Conservation (phyloP, 2,797 vertebrate genomes). For the Anguilla pacifica region DNA sequence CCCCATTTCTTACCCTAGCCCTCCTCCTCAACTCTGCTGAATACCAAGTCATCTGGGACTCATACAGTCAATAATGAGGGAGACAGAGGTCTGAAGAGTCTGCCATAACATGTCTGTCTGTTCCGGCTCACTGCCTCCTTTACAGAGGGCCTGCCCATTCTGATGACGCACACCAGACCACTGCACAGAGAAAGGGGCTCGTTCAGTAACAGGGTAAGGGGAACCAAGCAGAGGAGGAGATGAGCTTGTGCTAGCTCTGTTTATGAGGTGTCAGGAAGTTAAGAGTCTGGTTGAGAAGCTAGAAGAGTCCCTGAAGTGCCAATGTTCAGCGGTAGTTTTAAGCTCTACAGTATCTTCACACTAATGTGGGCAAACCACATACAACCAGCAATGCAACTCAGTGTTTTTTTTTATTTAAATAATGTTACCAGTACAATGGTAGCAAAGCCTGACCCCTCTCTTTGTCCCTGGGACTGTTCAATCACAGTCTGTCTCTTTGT, state of each 20-base stretch:
- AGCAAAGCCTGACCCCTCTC: neutral
- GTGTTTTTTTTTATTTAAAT: neutral
- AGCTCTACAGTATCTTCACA: neutral
- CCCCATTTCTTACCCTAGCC: slow-evolving; percentile 14
- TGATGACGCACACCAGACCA: neutral
- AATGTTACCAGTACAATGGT: neutral
- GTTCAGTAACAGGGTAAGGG: neutral
- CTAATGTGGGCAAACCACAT: neutral
- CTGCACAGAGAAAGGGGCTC: neutral
- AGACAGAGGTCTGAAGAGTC: slow-evolving; percentile 36
- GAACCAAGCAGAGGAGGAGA: neutral
- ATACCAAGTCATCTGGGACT: slow-evolving; percentile 41
- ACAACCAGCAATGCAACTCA: neutral
- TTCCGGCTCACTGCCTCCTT: slow-evolving; percentile 53
- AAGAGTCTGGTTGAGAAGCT: slow-evolving; percentile 47
- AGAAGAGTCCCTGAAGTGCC: neutral
- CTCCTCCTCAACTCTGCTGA: slow-evolving; percentile 43
- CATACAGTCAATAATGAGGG: slow-evolving; percentile 33
- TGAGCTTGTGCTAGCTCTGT: neutral
- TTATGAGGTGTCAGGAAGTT: slow-evolving; percentile 50
- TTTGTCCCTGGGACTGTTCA: neutral
- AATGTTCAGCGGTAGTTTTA: neutral
- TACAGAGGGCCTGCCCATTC: slow-evolving; percentile 35
- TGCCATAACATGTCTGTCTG: slow-evolving; percentile 55
- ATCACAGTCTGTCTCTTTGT: neutral